These are phyloP conservation scores for Erythrocercus mccallii DNA, from an alignment of 2,113 vertebrate genomes.

Conservation along the genomic window DNA sequence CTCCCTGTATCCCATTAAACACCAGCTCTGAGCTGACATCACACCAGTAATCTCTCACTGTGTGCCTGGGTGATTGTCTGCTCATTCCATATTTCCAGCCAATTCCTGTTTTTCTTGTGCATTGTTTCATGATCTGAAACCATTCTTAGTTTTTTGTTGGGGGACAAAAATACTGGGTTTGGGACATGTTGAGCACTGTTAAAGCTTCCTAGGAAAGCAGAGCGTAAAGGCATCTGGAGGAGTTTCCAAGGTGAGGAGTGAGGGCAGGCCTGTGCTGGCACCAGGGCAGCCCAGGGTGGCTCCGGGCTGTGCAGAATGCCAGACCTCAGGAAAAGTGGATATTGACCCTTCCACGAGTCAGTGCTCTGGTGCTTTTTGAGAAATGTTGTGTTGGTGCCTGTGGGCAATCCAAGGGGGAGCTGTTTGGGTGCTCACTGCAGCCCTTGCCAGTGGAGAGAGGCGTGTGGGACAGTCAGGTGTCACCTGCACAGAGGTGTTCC, in stretches of 20 bases:
- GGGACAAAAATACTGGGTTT: not conserved
- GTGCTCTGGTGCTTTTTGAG: not conserved
- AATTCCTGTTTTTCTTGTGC: fast-evolving
- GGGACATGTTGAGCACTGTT: not conserved
- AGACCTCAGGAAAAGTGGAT: not conserved
- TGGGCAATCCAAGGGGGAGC: not conserved
- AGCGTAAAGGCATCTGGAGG: not conserved
- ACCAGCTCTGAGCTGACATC: not conserved
- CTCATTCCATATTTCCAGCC: not conserved
- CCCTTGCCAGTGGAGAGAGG: not conserved
- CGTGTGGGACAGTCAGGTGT: not conserved
- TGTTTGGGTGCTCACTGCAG: fast-evolving
- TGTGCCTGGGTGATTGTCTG: not conserved
- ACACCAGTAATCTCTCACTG: fast-evolving
- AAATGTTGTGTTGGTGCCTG: fast-evolving
- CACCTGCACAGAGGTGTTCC: not conserved
- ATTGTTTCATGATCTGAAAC: not conserved
- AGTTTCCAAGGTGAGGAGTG: not conserved
- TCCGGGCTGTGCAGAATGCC: not conserved
- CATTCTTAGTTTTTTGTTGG: not conserved
- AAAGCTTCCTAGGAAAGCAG: not conserved
- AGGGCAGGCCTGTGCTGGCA: not conserved
- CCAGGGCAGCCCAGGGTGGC: fast-evolving
- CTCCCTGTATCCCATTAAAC: not conserved
- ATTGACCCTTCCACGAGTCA: not conserved